Evolutionary conservation across 35 echinoderm and acorn worm species (phyloP), one percentile per base, ranked within the genome.

Genomic region (Ophioderma brevispina): DNA sequence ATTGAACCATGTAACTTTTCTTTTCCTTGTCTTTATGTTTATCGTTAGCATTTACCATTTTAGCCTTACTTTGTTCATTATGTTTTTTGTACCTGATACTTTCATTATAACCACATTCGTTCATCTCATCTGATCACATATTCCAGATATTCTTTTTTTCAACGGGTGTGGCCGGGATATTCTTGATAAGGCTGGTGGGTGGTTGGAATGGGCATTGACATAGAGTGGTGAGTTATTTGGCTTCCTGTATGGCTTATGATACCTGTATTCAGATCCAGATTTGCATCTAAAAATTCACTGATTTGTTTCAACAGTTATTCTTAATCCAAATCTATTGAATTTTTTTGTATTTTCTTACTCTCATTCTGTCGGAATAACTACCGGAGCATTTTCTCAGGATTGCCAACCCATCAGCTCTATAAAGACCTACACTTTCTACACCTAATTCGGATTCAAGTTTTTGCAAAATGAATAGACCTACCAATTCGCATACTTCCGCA

Each of bases 401-500:
- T 25, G 81, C 81, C 13, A 84, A 40, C 19, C 81, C 81, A 41
- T 84, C 81, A 84, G 39, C 81, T 46, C 81, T 18, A 40, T 50
- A 84, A 18, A 84, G 38, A 10, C 81, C 81, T 40, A 84, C 33
- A 41, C 40, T 84, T 25, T 36, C 19, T 46, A 46, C 15, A 3
- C 2, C 25, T 18, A 50, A 28, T 33, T 84, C 38, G 2, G 1
- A 2, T 50, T n/a, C n/a, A 1, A 84, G 81, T 18, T 84, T 23
- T 36, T 42, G 2, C 40, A 84, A 40, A 4, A 84, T 46, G 32
- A 25, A 84, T 19, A 84, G 81, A 25, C 81, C 81, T 39, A 84
- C 81, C 81, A 84, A 30, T 46, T 84, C 81, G 40, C 81, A 84
- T 84, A 84, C 34, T 84, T 84, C 81, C 40, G 81, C 81, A 46